Evolutionary conservation across 2,888 invertebrate genomes (phyloP), one percentile per base, ranked within the genome.

Genomic region (Chydorus sphaericus): DNA sequence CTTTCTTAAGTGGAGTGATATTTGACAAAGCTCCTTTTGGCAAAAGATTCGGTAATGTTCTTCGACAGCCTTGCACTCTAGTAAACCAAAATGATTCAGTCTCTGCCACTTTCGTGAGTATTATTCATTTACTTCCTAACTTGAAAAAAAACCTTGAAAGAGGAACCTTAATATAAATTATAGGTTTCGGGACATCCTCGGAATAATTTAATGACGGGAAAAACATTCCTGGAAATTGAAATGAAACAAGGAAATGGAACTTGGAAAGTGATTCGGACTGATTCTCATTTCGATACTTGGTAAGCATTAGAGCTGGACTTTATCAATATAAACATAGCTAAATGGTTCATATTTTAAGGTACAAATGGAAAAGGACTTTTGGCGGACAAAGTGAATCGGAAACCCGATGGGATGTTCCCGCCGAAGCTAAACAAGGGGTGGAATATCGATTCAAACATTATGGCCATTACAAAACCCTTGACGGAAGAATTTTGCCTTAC

Each of bases 251-350:
- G 59, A 11, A 51, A 55, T 16, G 59, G 56, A 16, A 54, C 79
- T 57, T 91, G 89, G 89, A 72, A 72, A 38, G 71, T 80, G 0
- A 73, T 85, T 7, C 83, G 85, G 8, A 87, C 83, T 0, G 91
- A 91, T 67, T 86, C 84, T 20, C 81, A 82, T 65, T 90, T 89
- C 88, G 87, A 89, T 66, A 91, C 90, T 10, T 86, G 76, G 90
- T 89, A 71, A 69, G 8, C 37, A 28, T 16, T 8, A 14, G 10
- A 33, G 16, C 36, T 14, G 4, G 14, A 7, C 26, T 44, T 7
- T 44, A 26, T 23, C 20, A 7, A 11, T 20, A 11, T 33, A 33
- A 2, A 16, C 8, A 7, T n/a, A 16, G 1, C 38, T 38, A 38
- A 38, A 18, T 38, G n/a, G n/a, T n/a, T n/a, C n/a, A n/a, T n/a